Evolutionary conservation across 2,113 vertebrate species (phyloP).

Genomic region (Crypturellus undulatus): DNA sequence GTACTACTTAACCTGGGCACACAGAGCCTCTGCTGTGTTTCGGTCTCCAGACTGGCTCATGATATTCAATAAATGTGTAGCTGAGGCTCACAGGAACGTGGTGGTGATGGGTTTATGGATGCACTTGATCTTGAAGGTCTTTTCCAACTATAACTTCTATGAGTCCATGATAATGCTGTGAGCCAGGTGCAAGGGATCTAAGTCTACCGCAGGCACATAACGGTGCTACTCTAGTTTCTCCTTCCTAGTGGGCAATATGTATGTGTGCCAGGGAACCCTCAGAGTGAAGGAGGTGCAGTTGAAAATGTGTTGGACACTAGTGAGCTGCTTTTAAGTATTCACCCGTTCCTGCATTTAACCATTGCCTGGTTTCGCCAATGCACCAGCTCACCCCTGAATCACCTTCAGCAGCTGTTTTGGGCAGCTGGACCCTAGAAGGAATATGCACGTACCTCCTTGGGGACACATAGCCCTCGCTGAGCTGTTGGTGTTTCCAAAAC

Average conservation of each 20-base stretch:
- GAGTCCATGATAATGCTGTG: neutral
- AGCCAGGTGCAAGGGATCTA: neutral
- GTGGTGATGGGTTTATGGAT: too few relatives aligned
- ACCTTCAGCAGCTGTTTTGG: neutral
- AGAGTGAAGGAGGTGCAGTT: neutral
- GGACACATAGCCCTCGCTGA: neutral
- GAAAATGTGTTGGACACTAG: neutral
- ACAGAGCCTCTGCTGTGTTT: neutral
- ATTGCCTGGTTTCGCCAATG: neutral
- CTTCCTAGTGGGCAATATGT: neutral
- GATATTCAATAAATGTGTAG: neutral
- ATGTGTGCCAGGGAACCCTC: neutral
- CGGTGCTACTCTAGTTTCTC: neutral
- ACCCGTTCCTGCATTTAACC: neutral
- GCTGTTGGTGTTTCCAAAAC: slow-evolving; percentile 19
- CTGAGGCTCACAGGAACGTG: too few relatives aligned
- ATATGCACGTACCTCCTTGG: neutral
- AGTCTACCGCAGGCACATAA: neutral
- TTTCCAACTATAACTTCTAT: too few relatives aligned
- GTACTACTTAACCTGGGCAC: neutral
- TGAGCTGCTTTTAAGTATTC: neutral
- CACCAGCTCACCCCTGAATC: neutral
- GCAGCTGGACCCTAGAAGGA: neutral
- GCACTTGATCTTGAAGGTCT: too few relatives aligned
- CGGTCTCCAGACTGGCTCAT: neutral